A percentile compares a stretch with the other conserved stretches of the same genome.
These are phyloP conservation scores for Erpobdella octoculata DNA, from an alignment of 2,888 invertebrate genomes.

Conservation along the genomic window DNA sequence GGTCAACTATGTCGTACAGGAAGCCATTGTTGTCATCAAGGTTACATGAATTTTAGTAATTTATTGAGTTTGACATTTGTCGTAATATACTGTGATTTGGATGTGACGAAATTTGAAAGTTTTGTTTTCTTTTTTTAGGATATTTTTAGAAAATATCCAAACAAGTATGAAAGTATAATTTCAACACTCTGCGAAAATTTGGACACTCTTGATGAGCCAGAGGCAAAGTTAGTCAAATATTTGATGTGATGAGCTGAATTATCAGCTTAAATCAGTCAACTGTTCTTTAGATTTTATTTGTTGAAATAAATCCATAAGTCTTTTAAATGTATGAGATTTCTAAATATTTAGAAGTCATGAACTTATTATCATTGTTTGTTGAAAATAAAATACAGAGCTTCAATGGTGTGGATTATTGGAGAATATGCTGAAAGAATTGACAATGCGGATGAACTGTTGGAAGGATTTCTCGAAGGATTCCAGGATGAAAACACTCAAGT, in stretches of 20 bases:
- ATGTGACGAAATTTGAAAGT: background rate
- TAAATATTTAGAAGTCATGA: too few species aligned
- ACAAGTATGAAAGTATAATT: constrained; percentile 98
- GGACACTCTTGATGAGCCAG: constrained; percentile 95
- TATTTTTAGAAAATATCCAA: constrained; percentile 75
- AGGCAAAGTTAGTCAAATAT: constrained; percentile 60
- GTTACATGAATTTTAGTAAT: constrained; percentile 35
- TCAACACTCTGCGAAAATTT: constrained; percentile 96
- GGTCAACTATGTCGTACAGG: constrained; percentile 98
- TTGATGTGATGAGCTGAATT: too few species aligned
- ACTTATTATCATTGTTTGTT: too few species aligned
- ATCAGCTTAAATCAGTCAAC: too few species aligned
- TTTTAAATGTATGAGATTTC: too few species aligned
- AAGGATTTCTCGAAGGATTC: constrained; percentile 94
- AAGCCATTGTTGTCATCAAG: constrained; percentile 98
- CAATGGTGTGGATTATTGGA: constrained; percentile 83
- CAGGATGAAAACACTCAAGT: constrained; percentile 92
- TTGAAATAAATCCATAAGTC: too few species aligned
- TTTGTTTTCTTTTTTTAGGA: constrained; percentile 41
- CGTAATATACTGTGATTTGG: too few species aligned
- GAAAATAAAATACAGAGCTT: constrained; percentile 62
- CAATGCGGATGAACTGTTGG: constrained; percentile 93
- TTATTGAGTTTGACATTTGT: too few species aligned
- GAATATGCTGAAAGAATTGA: constrained; percentile 99
- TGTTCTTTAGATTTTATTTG: too few species aligned